phyloP scores from a whole-genome alignment of 2,888 invertebrate genomes.

The Drosophila lacicola region DNA sequence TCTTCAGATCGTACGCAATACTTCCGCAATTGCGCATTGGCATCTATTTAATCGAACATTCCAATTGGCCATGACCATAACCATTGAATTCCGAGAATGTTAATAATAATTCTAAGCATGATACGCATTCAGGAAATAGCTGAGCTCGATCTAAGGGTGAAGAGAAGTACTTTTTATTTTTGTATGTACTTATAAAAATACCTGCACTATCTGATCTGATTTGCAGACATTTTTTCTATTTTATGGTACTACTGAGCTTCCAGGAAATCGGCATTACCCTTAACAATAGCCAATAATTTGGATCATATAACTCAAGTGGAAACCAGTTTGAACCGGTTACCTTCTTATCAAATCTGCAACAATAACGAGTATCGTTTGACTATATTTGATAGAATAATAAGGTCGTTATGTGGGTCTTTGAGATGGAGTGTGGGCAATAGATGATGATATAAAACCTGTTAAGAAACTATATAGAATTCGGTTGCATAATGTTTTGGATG shows the following conservation, averaged over 20 bases:
- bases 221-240: constrained; percentile 5
- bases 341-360: constrained; percentile 30
- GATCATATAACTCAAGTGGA: constrained; percentile 15
- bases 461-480: background rate
- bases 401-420: background rate
- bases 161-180: background rate
- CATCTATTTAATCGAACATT: constrained; percentile 39
- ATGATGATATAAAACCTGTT: background rate
- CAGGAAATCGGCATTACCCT: constrained; percentile 19
- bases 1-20: constrained; percentile 5
- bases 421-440: background rate
- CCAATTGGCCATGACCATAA: constrained; percentile 53
- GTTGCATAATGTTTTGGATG: background rate
- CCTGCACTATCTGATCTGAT: constrained; percentile 26
- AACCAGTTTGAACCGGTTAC: constrained; percentile 31
- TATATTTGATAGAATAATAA: background rate
- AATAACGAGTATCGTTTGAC: background rate
- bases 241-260: constrained; percentile 8
- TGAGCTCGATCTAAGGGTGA: background rate
- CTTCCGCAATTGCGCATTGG: constrained; percentile 55
- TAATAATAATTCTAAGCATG: constrained; percentile 16
- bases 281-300: constrained; percentile 18
- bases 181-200: background rate
- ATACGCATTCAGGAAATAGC: constrained; percentile 12
- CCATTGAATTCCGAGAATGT: constrained; percentile 50